Evolutionary conservation across 1,140 invertebrate genomes (phyloP).

Genomic region (Leucophenga varia): DNA sequence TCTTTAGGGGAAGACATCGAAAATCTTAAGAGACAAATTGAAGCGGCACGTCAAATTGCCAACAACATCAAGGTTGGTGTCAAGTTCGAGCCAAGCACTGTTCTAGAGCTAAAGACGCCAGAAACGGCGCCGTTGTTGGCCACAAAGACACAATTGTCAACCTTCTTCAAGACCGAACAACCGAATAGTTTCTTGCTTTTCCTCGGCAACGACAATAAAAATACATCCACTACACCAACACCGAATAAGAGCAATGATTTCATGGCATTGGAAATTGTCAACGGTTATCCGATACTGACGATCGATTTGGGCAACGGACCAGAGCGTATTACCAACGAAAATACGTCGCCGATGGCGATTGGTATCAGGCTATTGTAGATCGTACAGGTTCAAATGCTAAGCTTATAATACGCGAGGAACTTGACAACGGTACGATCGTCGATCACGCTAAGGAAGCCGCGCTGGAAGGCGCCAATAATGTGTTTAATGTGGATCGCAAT

Average conservation of each 20-base stretch:
- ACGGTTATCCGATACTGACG: constrained; percentile 82
- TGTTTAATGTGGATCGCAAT: constrained; percentile 85
- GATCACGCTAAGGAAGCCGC: constrained; percentile 61
- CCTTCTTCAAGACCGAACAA: constrained; percentile 82
- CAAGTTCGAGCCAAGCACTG: constrained; percentile 79
- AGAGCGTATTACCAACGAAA: constrained; percentile 71
- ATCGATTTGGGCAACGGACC: constrained; percentile 87
- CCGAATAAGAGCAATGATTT: constrained; percentile 75
- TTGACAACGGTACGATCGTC: constrained; percentile 60
- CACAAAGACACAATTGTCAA: constrained; percentile 81
- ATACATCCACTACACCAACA: constrained; percentile 30
- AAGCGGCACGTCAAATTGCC: constrained; percentile 75
- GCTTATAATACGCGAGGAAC: constrained; percentile 77
- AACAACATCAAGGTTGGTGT: constrained; percentile 78
- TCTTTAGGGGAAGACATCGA: constrained; percentile 71
- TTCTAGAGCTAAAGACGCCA: constrained; percentile 83
- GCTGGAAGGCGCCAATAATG: constrained; percentile 71
- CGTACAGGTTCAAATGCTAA: constrained; percentile 82
- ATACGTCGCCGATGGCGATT: constrained; percentile 79
- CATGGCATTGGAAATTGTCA: constrained; percentile 86
- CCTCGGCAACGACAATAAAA: constrained; percentile 82
- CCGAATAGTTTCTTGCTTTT: constrained; percentile 84
- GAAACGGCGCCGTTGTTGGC: constrained; percentile 77
- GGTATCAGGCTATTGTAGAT: constrained; percentile 89
- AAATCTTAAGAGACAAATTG: constrained; percentile 74